Evolutionary conservation across 2,888 invertebrate genomes (phyloP).

Genomic region (Caenorhabditis plicata): DNA sequence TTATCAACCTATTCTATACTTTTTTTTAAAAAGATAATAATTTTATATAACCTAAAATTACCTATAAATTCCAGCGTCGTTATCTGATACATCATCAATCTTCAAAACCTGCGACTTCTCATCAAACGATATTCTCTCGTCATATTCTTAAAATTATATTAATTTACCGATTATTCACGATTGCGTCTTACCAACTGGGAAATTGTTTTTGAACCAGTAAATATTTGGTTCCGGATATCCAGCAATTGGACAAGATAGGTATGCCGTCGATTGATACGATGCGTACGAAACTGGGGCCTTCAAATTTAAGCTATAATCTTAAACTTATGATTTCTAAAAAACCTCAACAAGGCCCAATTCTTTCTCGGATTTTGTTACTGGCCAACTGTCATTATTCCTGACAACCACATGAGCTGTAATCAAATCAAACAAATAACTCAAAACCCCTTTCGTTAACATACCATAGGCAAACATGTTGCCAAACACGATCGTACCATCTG

Average conservation of each 20-base stretch:
- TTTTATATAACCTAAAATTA: background rate
- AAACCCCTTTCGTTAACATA: conserved; percentile 17
- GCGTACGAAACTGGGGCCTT: conserved; percentile 13
- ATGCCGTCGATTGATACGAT: conserved; percentile 21
- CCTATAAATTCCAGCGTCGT: conserved; percentile 48
- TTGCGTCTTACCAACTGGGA: conserved; percentile 34
- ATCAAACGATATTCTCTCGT: conserved; percentile 15
- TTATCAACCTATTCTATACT: too few relatives aligned
- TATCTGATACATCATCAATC: conserved; percentile 31
- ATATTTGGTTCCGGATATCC: conserved; percentile 52
- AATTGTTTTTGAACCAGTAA: conserved; percentile 51
- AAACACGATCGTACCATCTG: conserved; percentile 26
- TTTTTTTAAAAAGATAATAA: background rate
- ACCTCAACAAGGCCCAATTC: conserved; percentile 18
- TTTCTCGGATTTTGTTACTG: conserved; percentile 34
- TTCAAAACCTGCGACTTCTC: conserved; percentile 4
- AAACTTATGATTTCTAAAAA: background rate
- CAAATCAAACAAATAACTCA: background rate
- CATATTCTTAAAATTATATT: conserved; percentile 12
- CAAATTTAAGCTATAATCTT: too few relatives aligned
- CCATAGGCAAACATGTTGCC: conserved; percentile 59
- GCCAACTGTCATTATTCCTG: conserved; percentile 45
- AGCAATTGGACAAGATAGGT: conserved; percentile 46
- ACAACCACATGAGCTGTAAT: conserved; percentile 51
- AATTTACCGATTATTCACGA: background rate